These are phyloP conservation scores for Bufotes viridis DNA, from an alignment of 2,797 vertebrate species.

Conservation along the genomic window DNA sequence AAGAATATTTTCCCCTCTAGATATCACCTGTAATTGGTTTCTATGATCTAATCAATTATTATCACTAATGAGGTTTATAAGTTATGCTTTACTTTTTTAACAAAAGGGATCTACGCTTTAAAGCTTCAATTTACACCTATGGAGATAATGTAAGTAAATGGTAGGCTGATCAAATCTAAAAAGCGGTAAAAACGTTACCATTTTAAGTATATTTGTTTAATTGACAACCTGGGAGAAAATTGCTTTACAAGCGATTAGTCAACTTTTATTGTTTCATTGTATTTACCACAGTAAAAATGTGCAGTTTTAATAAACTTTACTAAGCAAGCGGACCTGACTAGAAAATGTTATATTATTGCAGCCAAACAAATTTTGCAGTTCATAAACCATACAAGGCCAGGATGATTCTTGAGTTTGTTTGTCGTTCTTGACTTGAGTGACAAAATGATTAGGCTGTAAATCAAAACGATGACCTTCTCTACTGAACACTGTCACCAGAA, in stretches of 20 bases:
- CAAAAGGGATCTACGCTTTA: background rate
- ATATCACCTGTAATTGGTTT: slow-evolving; percentile 47
- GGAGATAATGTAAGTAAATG: background rate
- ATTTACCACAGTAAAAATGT: slow-evolving; percentile 11
- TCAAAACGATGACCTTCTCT: slow-evolving; percentile 12
- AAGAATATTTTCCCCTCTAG: slow-evolving; percentile 23
- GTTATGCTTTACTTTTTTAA: background rate
- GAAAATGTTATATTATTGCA: slow-evolving; percentile 17
- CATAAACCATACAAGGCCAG: slow-evolving; percentile 39
- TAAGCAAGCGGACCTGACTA: slow-evolving; percentile 17
- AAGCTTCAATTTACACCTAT: slow-evolving; percentile 18
- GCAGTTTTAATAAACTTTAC: slow-evolving; percentile 37
- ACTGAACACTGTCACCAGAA: background rate
- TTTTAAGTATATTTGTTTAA: slow-evolving; percentile 32
- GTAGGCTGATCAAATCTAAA: slow-evolving; percentile 37
- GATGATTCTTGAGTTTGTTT: background rate
- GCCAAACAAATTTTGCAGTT: slow-evolving; percentile 30
- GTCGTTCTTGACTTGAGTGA: slow-evolving; percentile 7
- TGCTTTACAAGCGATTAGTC: slow-evolving; percentile 6
- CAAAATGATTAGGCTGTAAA: slow-evolving; percentile 27
- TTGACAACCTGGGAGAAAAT: slow-evolving; percentile 40
- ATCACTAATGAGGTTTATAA: slow-evolving; percentile 16
- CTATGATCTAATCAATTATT: slow-evolving; percentile 40
- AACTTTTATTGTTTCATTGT: background rate
- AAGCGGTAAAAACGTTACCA: background rate